Percentiles rank a stretch among this genome's conserved stretches.
Evolutionary conservation across 2,113 vertebrate genomes (phyloP).

Genomic region (Paedocypris sp.): DNA sequence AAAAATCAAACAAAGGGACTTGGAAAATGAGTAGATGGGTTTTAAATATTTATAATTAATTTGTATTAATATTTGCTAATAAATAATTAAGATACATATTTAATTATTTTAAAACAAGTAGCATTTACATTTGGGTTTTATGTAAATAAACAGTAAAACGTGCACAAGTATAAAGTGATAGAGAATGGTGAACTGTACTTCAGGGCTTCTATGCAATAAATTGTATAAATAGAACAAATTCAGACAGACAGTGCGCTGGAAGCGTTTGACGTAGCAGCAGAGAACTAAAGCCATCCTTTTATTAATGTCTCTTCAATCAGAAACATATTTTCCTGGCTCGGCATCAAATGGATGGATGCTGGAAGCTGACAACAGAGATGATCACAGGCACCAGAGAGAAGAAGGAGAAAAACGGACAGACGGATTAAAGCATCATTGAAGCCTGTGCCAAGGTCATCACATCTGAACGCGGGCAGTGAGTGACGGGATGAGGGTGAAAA

Average conservation of each 20-base stretch:
- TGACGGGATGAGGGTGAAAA: not conserved
- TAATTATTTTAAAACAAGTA: too few species aligned
- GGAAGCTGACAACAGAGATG: not conserved
- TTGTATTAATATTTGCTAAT: too few species aligned
- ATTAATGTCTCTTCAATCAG: not conserved
- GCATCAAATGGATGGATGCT: not conserved
- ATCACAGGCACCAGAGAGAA: not conserved
- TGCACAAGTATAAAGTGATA: too few species aligned
- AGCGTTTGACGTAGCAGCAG: not conserved
- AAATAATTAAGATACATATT: too few species aligned
- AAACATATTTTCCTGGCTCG: not conserved
- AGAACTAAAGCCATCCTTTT: not conserved
- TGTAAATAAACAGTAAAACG: too few species aligned
- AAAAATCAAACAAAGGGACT: too few species aligned
- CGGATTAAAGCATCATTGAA: not conserved
- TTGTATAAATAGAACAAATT: conserved; percentile 18
- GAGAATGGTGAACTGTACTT: not conserved
- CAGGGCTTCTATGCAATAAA: not conserved
- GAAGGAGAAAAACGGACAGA: not conserved
- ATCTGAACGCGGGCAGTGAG: not conserved
- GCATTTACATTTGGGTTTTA: too few species aligned
- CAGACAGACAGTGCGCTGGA: not conserved
- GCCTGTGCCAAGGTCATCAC: not conserved
- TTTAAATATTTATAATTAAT: too few species aligned
- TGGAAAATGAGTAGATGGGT: too few species aligned